Evolutionary conservation across 1,140 invertebrate genomes (phyloP).

Genomic region (Drosophila suzukii): DNA sequence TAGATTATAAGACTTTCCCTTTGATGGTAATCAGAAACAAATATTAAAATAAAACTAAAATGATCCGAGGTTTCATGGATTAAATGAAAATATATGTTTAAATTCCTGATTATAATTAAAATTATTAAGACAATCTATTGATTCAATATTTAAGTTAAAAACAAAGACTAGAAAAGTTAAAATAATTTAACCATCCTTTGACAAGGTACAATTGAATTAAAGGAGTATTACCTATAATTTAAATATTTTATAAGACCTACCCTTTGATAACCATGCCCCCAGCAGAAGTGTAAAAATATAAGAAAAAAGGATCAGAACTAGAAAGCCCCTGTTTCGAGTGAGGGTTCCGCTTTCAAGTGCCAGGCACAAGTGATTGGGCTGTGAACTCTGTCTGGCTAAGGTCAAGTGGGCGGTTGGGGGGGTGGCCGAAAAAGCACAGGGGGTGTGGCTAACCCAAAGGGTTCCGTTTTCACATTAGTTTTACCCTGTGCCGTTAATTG

Average conservation of each 20-base stretch:
- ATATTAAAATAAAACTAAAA: too few species aligned
- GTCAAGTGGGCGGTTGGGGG: conserved; percentile 2
- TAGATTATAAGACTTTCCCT: too few species aligned
- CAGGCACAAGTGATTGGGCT: conserved; percentile 41
- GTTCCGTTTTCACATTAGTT: conserved; percentile 54
- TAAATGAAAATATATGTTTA: too few species aligned
- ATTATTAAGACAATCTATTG: too few species aligned
- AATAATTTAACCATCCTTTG: not conserved
- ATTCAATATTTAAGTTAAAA: too few species aligned
- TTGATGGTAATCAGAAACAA: too few species aligned
- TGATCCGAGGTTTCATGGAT: too few species aligned
- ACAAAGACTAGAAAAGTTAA: not conserved
- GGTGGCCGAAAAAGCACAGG: not conserved
- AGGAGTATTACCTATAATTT: not conserved
- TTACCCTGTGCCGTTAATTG: conserved; percentile 63
- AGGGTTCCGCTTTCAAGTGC: conserved; percentile 40
- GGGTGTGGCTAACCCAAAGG: conserved; percentile 36
- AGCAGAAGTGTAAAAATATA: not conserved
- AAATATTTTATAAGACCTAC: conserved; percentile 2
- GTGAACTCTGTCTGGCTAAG: conserved; percentile 26
- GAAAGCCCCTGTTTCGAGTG: not conserved
- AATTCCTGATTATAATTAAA: too few species aligned
- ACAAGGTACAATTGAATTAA: not conserved
- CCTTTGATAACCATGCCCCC: not conserved
- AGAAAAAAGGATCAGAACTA: conserved; percentile 17